Evolutionary conservation across 2,888 invertebrate genomes (phyloP), one percentile per base, ranked within the genome.

Genomic region (Lasioglossum leucozonium): DNA sequence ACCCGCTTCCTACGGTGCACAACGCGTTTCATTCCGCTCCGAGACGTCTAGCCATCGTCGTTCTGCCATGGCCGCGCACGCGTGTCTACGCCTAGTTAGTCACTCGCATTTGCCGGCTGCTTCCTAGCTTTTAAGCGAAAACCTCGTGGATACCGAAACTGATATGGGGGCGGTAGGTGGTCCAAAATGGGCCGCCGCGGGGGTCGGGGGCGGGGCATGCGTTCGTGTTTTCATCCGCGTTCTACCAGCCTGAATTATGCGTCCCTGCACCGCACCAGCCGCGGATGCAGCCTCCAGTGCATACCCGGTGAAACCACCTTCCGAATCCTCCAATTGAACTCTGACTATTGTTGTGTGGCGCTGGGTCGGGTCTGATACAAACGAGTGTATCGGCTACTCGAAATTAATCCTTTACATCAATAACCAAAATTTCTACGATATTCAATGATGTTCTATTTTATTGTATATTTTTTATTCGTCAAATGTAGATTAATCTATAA

Each of bases 71-170:
- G 76, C 81, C 82, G 88, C 87, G 88, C 89, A 89, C 91, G 93
- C 93, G 91, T 93, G 92, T 88, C 91, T 91, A 87, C 85, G 83
- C 87, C 90, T 91, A 92, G 91, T 93, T 91, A 93, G 92, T 93
- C 93, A 93, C 91, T 92, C 69, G 40, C 69, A 91, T 91, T 91
- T 87, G n/a, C 88, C 78, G 88, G 88, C 85, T 91, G 88, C 91
- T 93, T 90, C 76, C 77, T 65, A 82, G 85, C 89, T 91, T 90
- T 91, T 87, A 87, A 87, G 80, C 90, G 90, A 89, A 90, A 90
- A 77, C 87, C n/a, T 78, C 82, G 67, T 26, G 83, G 62, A 79
- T 79, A 81, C 55, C 34, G 47, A 72, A 40, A 37, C 51, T 69
- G 30, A 51, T n/a, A 73, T 30, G 30, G n/a, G 34, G 72, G 5